Conservation (phyloP, 2,113 vertebrate species). For the Pandion haliaetus region DNA sequence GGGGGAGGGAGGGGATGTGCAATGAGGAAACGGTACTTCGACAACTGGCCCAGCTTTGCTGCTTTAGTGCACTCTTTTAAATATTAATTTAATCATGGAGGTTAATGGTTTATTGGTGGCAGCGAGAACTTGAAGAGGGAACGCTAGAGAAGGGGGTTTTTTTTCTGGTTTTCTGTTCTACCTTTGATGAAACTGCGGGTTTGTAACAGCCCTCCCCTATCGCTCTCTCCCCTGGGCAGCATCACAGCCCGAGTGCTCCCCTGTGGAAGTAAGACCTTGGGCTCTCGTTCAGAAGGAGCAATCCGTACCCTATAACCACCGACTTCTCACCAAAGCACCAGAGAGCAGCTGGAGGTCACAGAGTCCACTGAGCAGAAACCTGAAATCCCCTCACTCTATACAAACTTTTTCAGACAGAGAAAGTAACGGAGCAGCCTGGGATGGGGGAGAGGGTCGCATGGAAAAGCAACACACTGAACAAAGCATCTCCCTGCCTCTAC, state of each 20-base stretch:
- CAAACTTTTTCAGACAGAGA: neutral
- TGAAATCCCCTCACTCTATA: neutral
- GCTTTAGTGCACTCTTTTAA: neutral
- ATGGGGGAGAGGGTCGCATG: accelerated
- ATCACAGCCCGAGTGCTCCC: neutral
- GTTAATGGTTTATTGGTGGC: neutral
- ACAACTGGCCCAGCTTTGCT: neutral
- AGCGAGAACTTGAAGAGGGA: neutral
- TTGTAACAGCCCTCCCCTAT: too few species aligned
- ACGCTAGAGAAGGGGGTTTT: accelerated
- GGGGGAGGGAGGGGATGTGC: neutral
- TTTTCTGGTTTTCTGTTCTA: neutral
- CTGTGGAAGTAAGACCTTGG: neutral
- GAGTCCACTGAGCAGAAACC: neutral
- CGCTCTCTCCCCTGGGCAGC: too few species aligned
- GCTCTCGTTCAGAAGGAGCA: neutral
- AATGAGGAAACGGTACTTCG: neutral
- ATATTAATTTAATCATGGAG: neutral
- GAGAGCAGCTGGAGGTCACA: neutral
- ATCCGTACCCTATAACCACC: neutral
- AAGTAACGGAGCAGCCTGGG: neutral
- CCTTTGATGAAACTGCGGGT: neutral
- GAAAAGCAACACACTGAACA: neutral
- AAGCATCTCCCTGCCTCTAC: neutral
- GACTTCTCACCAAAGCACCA: neutral